phyloP scores from a whole-genome alignment of 2,113 vertebrate species.

The Mus pahari region DNA sequence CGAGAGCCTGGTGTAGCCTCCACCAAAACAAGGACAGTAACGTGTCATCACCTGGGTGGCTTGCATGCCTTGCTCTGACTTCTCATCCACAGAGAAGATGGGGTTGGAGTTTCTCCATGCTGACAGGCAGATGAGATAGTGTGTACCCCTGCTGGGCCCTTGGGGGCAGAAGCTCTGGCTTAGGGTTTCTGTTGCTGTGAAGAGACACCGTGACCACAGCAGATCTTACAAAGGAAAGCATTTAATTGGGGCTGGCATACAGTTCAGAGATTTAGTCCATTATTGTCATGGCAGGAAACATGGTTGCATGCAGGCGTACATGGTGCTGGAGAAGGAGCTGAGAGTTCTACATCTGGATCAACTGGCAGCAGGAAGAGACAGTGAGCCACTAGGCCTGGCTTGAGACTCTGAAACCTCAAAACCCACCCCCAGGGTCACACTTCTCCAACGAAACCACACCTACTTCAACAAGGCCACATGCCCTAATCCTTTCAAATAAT shows the following conservation, averaged over 20 bases:
- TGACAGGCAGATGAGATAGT: constrained; percentile 74
- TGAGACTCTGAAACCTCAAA: not conserved
- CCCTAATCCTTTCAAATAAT: not conserved
- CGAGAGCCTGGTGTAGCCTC: constrained; percentile 1
- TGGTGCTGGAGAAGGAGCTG: not conserved
- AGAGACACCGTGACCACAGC: not conserved
- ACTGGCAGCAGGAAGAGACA: not conserved
- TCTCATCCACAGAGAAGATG: constrained; percentile 58
- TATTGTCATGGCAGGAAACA: not conserved
- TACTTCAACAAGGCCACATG: not conserved
- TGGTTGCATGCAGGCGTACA: not conserved
- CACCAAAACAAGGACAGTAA: not conserved
- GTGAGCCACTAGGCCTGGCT: not conserved
- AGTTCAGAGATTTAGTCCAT: not conserved
- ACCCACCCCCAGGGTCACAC: not conserved
- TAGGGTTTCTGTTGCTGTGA: not conserved
- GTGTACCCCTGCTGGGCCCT: constrained; percentile 66
- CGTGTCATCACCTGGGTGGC: constrained; percentile 37
- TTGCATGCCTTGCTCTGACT: not conserved
- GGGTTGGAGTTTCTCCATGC: constrained; percentile 55
- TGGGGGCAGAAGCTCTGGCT: not conserved
- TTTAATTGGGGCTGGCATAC: not conserved
- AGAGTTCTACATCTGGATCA: not conserved
- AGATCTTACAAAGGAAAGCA: not conserved
- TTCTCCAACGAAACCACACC: not conserved